These are phyloP conservation scores for Listronotus oregonensis DNA, from an alignment of 1,140 invertebrate species.

Conservation along the genomic window DNA sequence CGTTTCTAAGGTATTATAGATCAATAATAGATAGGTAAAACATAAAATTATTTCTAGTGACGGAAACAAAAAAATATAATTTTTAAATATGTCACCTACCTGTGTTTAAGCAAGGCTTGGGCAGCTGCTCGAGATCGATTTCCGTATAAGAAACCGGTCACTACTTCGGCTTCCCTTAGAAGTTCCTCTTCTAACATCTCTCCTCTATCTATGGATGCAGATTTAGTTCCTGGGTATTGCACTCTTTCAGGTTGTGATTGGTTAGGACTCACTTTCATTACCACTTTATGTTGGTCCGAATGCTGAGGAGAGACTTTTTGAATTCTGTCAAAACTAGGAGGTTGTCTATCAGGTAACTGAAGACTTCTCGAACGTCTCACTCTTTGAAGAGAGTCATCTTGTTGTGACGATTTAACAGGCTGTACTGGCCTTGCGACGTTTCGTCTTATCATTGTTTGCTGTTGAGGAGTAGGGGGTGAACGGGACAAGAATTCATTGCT, in stretches of 20 bases:
- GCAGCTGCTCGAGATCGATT: constrained; percentile 60
- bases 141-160: constrained; percentile 63
- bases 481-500: constrained; percentile 53
- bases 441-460: constrained; percentile 45
- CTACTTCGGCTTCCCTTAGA: constrained; percentile 60
- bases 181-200: constrained; percentile 59
- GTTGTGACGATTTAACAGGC: constrained; percentile 15
- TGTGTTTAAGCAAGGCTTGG: constrained; percentile 57
- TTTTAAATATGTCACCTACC: constrained; percentile 32
- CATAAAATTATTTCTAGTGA: too few relatives aligned
- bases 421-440: constrained; percentile 42
- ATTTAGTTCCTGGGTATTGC: constrained; percentile 17
- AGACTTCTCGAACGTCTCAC: constrained; percentile 63
- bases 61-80: too few relatives aligned
- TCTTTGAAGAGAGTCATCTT: constrained; percentile 56
- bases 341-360: constrained; percentile 62
- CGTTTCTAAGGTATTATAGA: too few relatives aligned
- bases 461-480: constrained; percentile 53
- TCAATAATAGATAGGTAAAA: too few relatives aligned
- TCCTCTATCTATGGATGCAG: constrained; percentile 41
- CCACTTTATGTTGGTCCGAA: constrained; percentile 50
- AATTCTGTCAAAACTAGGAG: constrained; percentile 49
- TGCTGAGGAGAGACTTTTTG: constrained; percentile 48
- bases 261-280: not conserved
- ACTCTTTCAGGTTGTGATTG: constrained; percentile 7